Evolutionary conservation across 2,888 invertebrate genomes (phyloP).

Genomic region (Spicauda simplicius): DNA sequence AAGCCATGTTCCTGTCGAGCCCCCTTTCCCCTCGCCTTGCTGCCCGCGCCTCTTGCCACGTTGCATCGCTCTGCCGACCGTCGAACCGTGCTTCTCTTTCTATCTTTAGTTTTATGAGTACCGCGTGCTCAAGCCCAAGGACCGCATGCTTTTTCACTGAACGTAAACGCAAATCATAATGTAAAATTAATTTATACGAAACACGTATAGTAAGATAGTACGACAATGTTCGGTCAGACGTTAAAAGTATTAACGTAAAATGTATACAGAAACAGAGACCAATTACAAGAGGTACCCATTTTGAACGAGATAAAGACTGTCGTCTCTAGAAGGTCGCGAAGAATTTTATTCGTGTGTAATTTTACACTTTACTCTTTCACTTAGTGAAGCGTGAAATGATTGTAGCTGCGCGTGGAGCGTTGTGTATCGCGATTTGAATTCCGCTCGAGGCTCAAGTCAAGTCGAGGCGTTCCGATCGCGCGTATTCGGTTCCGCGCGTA

Average conservation of each 20-base stretch:
- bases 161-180: neutral
- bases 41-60: slow-evolving; percentile 47
- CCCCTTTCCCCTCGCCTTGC: slow-evolving; percentile 45
- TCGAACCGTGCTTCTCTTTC: slow-evolving; percentile 62
- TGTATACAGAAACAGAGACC: neutral
- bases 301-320: slow-evolving; percentile 14
- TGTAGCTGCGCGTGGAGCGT: slow-evolving; percentile 54
- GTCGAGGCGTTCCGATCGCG: slow-evolving; percentile 33
- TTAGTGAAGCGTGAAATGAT: slow-evolving; percentile 76
- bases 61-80: slow-evolving; percentile 52
- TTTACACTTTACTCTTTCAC: slow-evolving; percentile 71
- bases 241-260: neutral
- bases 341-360: slow-evolving; percentile 65
- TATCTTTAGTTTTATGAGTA: slow-evolving; percentile 57
- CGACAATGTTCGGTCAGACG: too few species aligned
- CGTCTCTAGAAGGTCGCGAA: slow-evolving; percentile 39
- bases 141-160: slow-evolving; percentile 41
- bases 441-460: slow-evolving; percentile 46
- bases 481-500: slow-evolving; percentile 42
- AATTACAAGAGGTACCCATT: too few species aligned
- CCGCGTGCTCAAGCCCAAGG: slow-evolving; percentile 45
- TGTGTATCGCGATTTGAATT: slow-evolving; percentile 61
- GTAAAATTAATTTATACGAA: neutral
- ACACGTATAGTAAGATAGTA: neutral
- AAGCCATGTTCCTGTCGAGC: slow-evolving; percentile 63